Base-by-base conservation (phyloP, 1,140 invertebrate genomes). In the Sycophila sp. region DNA sequence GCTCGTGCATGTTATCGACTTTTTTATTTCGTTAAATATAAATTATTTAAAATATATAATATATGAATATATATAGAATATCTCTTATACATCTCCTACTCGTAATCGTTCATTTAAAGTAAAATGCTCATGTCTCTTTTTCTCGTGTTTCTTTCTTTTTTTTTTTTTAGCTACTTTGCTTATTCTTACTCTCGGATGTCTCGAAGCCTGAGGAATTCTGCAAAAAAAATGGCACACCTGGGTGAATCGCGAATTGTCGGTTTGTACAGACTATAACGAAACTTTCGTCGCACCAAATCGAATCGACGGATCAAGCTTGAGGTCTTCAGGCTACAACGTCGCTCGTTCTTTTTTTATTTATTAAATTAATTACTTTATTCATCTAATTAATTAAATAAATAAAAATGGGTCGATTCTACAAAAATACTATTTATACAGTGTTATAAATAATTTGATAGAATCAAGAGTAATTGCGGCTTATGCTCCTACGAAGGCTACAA, bases 11-110 rank as follows among this genome's bases (percentile, higher is more conserved):
- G 38, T 42, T 4, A 17, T 42, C 40, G 2, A 19, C 36, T 58
- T 58, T 6, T 42, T 30, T 40, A 24, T 22, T 63, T 38, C 63
- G 17, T 55, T n/a, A n/a, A n/a, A 63, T 70, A 70, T 62, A 70
- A 55, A 63, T 70, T 62, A 62, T 63, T 53, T 70, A 70, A 70
- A 63, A 63, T 70, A 70, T 70, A 70, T 60, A 36, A 58, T 59
- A 26, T 69, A 62, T 60, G 22, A 47, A 49, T 65, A 32, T 55
- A 66, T 56, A 26, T 70, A 49, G 58, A 59, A 60, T 62, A 69
- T 69, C 34, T 53, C 59, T 60, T 69, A 58, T 51, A 60, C 40
- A 69, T 64, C 38, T 68, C 58, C 56, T 45, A 45, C 32, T 67
- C 58, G 24, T 53, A 62, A 55, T 62, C n/a, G n/a, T 56, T 26